Conservation (phyloP, 2,113 vertebrate species). For the Eclectus roratus region DNA sequence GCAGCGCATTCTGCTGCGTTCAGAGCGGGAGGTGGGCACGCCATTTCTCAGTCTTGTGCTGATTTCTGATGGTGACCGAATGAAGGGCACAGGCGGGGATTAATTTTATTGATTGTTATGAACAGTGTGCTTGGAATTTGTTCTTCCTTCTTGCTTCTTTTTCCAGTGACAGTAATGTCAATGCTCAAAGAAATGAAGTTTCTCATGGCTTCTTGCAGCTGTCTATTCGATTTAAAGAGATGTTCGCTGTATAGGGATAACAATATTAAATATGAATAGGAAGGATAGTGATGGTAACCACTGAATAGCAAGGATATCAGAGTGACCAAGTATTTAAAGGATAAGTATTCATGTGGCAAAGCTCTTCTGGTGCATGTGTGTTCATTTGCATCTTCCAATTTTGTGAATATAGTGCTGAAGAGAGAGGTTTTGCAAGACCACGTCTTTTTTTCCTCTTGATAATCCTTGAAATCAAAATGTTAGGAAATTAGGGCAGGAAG, state of each 20-base stretch:
- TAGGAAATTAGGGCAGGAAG: background rate
- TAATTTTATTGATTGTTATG: background rate
- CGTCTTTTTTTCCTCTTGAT: background rate
- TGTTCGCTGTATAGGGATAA: background rate
- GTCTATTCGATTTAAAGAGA: background rate
- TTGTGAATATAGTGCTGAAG: background rate
- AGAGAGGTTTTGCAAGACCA: background rate
- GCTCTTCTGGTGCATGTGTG: background rate
- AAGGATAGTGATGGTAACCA: background rate
- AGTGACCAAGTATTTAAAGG: background rate
- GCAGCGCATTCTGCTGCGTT: background rate
- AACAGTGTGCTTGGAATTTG: background rate
- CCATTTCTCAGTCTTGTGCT: background rate
- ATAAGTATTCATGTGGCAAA: background rate
- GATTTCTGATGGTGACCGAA: background rate
- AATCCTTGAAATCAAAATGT: background rate
- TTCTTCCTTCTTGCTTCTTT: background rate
- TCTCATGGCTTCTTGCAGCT: background rate
- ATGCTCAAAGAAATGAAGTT: background rate
- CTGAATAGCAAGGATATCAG: background rate
- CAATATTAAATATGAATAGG: background rate
- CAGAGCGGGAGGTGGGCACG: background rate
- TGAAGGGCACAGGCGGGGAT: accelerated
- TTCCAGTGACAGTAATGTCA: background rate
- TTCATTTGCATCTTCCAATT: background rate